Conservation (phyloP, 53 echinoderm and acorn worm genomes). For the Crossaster papposus region DNA sequence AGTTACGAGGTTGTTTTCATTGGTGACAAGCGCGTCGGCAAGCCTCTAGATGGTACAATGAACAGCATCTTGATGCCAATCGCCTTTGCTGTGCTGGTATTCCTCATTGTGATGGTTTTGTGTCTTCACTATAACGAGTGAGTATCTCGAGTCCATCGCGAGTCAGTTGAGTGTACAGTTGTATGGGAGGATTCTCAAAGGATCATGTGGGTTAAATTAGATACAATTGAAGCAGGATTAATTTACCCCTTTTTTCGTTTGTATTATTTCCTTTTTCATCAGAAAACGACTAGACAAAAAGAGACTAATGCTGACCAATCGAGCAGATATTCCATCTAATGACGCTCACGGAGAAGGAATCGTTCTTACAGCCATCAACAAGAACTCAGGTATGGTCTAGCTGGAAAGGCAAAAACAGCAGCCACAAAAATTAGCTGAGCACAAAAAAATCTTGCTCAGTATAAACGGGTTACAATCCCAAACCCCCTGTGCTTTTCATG, state of each 20-base stretch:
- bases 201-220: no score
- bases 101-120: slow-evolving; percentile 58
- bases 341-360: slow-evolving; percentile 51
- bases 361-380: slow-evolving; percentile 37
- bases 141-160: slow-evolving; percentile 24
- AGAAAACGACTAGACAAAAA: slow-evolving; percentile 25
- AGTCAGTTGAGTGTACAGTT: no score
- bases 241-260: no score
- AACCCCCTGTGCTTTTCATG: no score
- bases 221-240: no score
- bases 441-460: no score
- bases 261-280: no score
- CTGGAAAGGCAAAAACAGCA: no score
- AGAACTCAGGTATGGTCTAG: slow-evolving; percentile 23
- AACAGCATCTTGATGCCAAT: slow-evolving; percentile 67
- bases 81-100: slow-evolving; percentile 36
- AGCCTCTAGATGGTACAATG: slow-evolving; percentile 28
- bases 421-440: no score
- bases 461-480: no score
- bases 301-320: neutral
- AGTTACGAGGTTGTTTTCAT: slow-evolving; percentile 36
- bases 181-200: no score
- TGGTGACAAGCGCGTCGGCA: slow-evolving; percentile 42
- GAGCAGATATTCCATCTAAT: neutral
- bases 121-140: slow-evolving; percentile 70